Evolutionary conservation across 2,113 vertebrate species (phyloP).

Genomic region (Notothenia rossii): DNA sequence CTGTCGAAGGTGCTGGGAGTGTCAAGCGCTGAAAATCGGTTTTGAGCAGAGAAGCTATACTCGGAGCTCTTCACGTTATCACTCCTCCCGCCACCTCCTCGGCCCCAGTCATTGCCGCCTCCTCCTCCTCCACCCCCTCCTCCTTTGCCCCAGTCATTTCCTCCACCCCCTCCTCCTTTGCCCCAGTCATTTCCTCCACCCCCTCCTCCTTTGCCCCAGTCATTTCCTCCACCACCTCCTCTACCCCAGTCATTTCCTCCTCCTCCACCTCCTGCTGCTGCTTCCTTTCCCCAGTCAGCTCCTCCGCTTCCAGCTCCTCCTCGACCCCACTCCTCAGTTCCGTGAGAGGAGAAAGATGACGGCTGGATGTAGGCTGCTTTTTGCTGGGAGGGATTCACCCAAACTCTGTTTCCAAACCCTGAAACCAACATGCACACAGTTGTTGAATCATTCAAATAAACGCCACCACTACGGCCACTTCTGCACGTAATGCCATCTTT

Average conservation of each 20-base stretch:
- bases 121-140: constrained; percentile 50
- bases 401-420: constrained; percentile 84
- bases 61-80: constrained; percentile 70
- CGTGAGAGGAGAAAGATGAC: constrained; percentile 84
- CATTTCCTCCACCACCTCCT: constrained; percentile 51
- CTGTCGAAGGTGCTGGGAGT: constrained; percentile 57
- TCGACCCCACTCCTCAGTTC: constrained; percentile 33
- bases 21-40: constrained; percentile 83
- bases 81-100: constrained; percentile 71
- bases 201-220: constrained; percentile 34
- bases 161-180: constrained; percentile 62
- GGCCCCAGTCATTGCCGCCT: constrained; percentile 63
- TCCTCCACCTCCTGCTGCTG: constrained; percentile 37
- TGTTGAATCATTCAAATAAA: background rate
- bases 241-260: constrained; percentile 51
- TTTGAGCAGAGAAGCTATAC: constrained; percentile 83
- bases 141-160: constrained; percentile 33
- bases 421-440: constrained; percentile 7
- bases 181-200: constrained; percentile 39
- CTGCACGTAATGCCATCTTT: background rate
- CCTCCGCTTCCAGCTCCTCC: constrained; percentile 66
- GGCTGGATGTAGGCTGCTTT: constrained; percentile 86
- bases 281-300: constrained; percentile 33
- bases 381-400: constrained; percentile 86
- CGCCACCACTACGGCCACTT: too few relatives aligned